Evolutionary conservation across 2,113 vertebrate genomes (phyloP).

Genomic region (Scortum barcoo): DNA sequence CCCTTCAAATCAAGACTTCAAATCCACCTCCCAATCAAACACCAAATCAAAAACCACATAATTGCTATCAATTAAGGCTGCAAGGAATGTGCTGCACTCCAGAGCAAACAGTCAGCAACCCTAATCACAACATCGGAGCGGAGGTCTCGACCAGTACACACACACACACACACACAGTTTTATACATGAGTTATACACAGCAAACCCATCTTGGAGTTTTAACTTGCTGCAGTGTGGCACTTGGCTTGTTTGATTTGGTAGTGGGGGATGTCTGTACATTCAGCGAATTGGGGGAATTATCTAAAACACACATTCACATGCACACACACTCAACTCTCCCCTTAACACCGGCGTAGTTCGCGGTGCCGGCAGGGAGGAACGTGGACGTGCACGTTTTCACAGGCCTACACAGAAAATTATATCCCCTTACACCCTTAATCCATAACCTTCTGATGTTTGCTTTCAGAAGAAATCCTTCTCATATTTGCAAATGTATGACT

Average conservation of each 20-base stretch:
- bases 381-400: constrained; percentile 39
- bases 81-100: constrained; percentile 67
- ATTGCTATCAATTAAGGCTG: constrained; percentile 80
- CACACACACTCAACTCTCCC: constrained; percentile 21
- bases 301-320: constrained; percentile 9
- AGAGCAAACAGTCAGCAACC: constrained; percentile 71
- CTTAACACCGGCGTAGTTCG: constrained; percentile 36
- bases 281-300: constrained; percentile 24
- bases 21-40: constrained; percentile 69
- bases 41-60: constrained; percentile 74
- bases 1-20: constrained; percentile 60
- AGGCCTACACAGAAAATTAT: constrained; percentile 32
- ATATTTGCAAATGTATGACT: constrained; percentile 65
- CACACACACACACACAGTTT: constrained; percentile 17
- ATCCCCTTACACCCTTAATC: constrained; percentile 58
- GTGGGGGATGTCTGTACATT: constrained; percentile 18
- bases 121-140: constrained; percentile 74
- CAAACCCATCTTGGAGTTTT: constrained; percentile 22
- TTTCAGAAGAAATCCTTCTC: constrained; percentile 71
- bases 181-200: constrained; percentile 4
- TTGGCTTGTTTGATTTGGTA: constrained; percentile 54
- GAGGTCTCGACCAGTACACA: constrained; percentile 47
- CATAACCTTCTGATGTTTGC: constrained; percentile 70
- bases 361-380: constrained; percentile 32
- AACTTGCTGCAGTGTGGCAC: constrained; percentile 30